Percentiles rank a stretch among this genome's conserved stretches.
Conservation (phyloP, 2,797 vertebrate species). For the Astyanax mexicanus region DNA sequence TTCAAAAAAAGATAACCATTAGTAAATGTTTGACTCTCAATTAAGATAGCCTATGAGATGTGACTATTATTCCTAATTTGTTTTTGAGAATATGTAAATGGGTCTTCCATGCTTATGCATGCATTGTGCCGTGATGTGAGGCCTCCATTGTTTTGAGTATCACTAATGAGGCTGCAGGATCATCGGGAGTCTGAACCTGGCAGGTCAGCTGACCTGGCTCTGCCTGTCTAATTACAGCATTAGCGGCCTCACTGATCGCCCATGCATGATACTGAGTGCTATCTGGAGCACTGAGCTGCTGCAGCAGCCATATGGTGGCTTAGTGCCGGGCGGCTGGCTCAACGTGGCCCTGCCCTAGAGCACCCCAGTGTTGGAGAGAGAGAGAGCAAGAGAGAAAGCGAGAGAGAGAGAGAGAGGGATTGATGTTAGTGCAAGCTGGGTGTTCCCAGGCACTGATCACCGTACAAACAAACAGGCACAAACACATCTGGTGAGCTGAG, state of each 20-base stretch:
- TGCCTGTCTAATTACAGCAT: slow-evolving; percentile 64
- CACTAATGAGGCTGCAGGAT: slow-evolving; percentile 59
- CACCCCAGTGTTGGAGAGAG: background rate
- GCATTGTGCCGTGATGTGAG: slow-evolving; percentile 47
- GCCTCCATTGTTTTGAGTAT: slow-evolving; percentile 53
- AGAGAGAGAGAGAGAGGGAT: slow-evolving; percentile 12
- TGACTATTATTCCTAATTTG: slow-evolving; percentile 35
- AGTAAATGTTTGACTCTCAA: slow-evolving; percentile 14
- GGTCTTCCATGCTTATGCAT: slow-evolving; percentile 37
- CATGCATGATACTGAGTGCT: slow-evolving; percentile 53
- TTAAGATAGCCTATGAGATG: slow-evolving; percentile 11
- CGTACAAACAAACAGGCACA: slow-evolving; percentile 37
- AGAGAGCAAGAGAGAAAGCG: background rate
- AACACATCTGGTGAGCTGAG: slow-evolving; percentile 44
- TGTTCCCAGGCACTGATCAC: slow-evolving; percentile 16
- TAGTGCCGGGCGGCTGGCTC: slow-evolving; percentile 48
- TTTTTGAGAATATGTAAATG: slow-evolving; percentile 44
- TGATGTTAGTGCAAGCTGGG: slow-evolving; percentile 14
- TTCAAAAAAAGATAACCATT: background rate
- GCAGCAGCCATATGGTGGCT: slow-evolving; percentile 59
- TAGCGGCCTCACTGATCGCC: slow-evolving; percentile 55
- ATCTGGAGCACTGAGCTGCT: slow-evolving; percentile 52
- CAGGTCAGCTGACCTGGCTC: slow-evolving; percentile 57
- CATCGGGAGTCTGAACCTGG: slow-evolving; percentile 45
- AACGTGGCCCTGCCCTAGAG: slow-evolving; percentile 34